A percentile compares a stretch with the other conserved stretches of the same genome.
Evolutionary conservation across 2,888 invertebrate genomes (phyloP).

Genomic region (Dastarcus helophoroides): DNA sequence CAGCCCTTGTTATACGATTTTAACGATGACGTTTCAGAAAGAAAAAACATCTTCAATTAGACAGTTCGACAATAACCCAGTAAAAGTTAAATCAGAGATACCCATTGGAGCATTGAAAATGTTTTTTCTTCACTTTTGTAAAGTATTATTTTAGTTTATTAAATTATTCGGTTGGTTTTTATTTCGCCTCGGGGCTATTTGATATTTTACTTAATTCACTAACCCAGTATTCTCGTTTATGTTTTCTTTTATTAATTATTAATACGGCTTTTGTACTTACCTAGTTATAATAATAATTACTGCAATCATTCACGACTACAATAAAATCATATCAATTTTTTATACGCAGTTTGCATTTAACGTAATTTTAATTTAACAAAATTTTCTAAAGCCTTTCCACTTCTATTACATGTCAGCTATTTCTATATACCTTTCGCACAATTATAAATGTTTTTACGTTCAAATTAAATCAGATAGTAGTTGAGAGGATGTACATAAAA

Average conservation of each 20-base stretch:
- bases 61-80: too few species aligned
- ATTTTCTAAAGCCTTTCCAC: background rate
- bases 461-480: slow-evolving; percentile 7
- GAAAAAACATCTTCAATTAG: background rate
- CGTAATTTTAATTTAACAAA: background rate
- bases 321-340: slow-evolving; percentile 1
- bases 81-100: too few species aligned
- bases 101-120: too few species aligned
- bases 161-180: too few species aligned
- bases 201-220: too few species aligned
- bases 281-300: background rate
- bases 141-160: too few species aligned
- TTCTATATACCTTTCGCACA: slow-evolving; percentile 2
- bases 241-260: too few species aligned
- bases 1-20: slow-evolving; percentile 7
- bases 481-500: slow-evolving; percentile 12
- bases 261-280: too few species aligned
- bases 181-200: too few species aligned
- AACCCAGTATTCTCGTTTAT: too few species aligned
- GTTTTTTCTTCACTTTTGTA: too few species aligned
- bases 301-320: background rate
- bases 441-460: slow-evolving; percentile 7
- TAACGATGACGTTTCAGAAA: background rate
- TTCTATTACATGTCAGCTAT: background rate
- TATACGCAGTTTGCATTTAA: background rate